Conservation (phyloP, 2,888 invertebrate species). For the Pristionchus arcanus region DNA sequence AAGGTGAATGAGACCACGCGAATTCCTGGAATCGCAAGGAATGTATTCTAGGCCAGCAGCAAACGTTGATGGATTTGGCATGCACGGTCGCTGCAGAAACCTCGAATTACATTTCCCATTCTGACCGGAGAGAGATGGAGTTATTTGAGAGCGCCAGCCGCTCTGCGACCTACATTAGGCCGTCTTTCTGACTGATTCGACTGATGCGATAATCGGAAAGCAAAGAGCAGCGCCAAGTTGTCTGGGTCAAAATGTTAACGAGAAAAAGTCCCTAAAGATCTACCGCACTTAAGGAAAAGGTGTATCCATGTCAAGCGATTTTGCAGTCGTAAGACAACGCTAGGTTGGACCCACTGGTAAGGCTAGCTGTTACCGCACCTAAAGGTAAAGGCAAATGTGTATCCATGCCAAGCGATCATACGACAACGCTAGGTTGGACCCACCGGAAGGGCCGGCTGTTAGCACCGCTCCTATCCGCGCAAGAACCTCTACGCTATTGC, state of each 20-base stretch:
- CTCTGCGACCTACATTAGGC: not conserved
- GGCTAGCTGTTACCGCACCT: too few species aligned
- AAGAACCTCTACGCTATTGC: not conserved
- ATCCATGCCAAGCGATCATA: too few species aligned
- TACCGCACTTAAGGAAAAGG: too few species aligned
- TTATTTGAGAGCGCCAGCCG: not conserved
- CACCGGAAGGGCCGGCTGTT: too few species aligned
- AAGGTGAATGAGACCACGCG: not conserved
- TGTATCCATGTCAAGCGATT: too few species aligned
- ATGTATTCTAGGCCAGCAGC: not conserved
- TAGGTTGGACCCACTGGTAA: too few species aligned
- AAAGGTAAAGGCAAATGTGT: too few species aligned
- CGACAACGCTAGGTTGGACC: too few species aligned
- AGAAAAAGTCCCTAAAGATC: too few species aligned
- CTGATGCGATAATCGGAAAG: not conserved
- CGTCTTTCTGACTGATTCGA: not conserved
- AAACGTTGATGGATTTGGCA: constrained; percentile 33
- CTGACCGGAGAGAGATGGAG: not conserved
- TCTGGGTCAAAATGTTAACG: not conserved
- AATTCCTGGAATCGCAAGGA: not conserved
- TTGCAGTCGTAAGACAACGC: too few species aligned
- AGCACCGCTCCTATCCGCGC: too few species aligned
- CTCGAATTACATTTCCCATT: not conserved
- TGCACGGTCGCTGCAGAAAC: not conserved
- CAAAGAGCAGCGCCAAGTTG: not conserved